These are phyloP conservation scores for Falcunculus frontatus DNA, from an alignment of 2,113 vertebrate genomes.

Conservation along the genomic window DNA sequence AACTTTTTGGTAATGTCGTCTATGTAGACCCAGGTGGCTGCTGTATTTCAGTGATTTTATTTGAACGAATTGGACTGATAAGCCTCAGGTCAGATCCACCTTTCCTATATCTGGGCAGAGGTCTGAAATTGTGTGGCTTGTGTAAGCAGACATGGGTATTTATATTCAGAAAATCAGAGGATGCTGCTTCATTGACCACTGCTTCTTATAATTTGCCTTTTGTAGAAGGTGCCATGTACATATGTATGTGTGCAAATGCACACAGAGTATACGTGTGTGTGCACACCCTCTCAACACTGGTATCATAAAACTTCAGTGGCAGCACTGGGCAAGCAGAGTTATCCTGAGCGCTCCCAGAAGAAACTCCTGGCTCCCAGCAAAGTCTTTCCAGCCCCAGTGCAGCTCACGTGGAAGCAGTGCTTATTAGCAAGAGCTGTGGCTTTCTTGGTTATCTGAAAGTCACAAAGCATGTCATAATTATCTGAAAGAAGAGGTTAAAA, in stretches of 20 bases:
- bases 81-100: not conserved
- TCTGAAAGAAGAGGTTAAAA: not conserved
- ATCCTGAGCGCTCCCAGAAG: not conserved
- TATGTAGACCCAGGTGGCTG: not conserved
- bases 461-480: not conserved
- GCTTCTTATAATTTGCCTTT: not conserved
- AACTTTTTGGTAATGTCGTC: not conserved
- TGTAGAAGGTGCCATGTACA: not conserved
- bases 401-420: not conserved
- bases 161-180: not conserved
- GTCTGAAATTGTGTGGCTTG: not conserved
- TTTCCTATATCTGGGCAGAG: not conserved
- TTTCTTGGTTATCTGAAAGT: not conserved
- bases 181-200: not conserved
- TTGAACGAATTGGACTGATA: not conserved
- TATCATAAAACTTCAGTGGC: not conserved
- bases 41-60: not conserved
- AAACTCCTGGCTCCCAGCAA: not conserved
- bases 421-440: not conserved
- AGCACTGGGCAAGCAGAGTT: not conserved
- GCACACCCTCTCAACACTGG: not conserved
- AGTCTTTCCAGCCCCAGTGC: not conserved
- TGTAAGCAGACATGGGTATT: not conserved
- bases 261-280: rapidly evolving
- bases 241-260: not conserved